Base-by-base conservation (phyloP, 2,797 vertebrate genomes). In the Bryconaethiops microstoma region DNA sequence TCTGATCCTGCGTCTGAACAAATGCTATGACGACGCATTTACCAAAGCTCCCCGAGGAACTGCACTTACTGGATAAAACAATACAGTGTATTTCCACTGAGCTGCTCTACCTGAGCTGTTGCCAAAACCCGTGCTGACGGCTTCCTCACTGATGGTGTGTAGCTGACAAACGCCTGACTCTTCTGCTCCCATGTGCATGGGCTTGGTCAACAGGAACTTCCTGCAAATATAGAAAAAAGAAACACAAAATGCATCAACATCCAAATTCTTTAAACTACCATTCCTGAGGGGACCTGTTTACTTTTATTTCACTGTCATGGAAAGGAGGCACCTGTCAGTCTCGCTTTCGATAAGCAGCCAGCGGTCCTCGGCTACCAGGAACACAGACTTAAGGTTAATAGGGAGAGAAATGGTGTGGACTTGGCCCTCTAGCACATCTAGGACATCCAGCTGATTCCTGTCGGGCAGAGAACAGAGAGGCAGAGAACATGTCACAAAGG, bases 161-260 rank as follows among this genome's bases (percentile, higher is more conserved):
- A 99, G 92, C 85, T 98, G 97, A 91, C 96, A 99, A 81, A 95
- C 93, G 2, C 92, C 94, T 17, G 92, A 93, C 71, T 95, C 94
- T 74, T 95, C 95, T 63, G 94, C 91, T 35, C 93, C 93, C 86
- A 95, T 94, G 81, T 95, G 94, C 88, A 94, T 91, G 72, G 91
- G 94, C 85, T 97, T 99, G 52, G 96, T 98, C 93, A 99, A 92
- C 86, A 99, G 93, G 91, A 96, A 99, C 92, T 99, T 99, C 87
- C 98, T 99, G 83, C 21, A 75, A 5, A 72, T 29, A 77, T 9
- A 71, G 14, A 29, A 60, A 29, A 80, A 7, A 39, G 7, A 80
- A 50, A 74, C 23, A 4, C 10, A 29, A 63, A 50, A 59, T 55
- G 29, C 14, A 76, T 4, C 4, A 59, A 7, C 39, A 68, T 4